A percentile compares a stretch with the other conserved stretches of the same genome.
phyloP scores from a whole-genome alignment of 1,140 invertebrate species.

The Oscheius sp. region DNA sequence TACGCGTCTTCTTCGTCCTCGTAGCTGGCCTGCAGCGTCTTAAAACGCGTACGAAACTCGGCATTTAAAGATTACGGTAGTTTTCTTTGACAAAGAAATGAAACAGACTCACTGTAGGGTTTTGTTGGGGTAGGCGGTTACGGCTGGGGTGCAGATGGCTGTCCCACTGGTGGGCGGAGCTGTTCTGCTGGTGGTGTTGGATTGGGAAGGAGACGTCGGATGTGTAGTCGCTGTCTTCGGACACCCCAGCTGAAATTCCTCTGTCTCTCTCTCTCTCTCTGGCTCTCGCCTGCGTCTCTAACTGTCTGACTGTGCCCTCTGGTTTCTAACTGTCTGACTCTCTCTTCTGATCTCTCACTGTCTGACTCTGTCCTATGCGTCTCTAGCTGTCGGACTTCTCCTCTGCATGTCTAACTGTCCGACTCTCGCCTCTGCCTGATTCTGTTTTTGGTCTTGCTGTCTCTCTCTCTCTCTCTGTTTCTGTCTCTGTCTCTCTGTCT shows the following conservation, averaged over 20 bases:
- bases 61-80: background rate
- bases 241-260: constrained; percentile 88
- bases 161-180: constrained; percentile 52
- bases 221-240: constrained; percentile 93
- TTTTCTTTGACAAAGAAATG: background rate
- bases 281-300: too few relatives aligned
- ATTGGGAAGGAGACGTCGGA: constrained; percentile 92
- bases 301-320: too few relatives aligned
- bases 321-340: background rate
- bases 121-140: background rate
- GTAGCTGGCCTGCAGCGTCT: constrained; percentile 46
- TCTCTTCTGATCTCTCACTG: background rate
- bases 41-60: constrained; percentile 1
- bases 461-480: too few relatives aligned
- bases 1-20: constrained; percentile 51
- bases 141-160: constrained; percentile 68
- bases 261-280: too few relatives aligned
- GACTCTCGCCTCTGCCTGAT: too few relatives aligned
- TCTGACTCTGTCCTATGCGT: background rate
- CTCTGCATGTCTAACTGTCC: too few relatives aligned
- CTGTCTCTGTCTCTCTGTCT: too few relatives aligned
- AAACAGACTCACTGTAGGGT: constrained; percentile 27
- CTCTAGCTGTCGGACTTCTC: too few relatives aligned
- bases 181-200: constrained; percentile 63
- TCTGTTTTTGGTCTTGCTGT: too few relatives aligned